Base-by-base conservation (phyloP, 2,797 vertebrate genomes). In the Amblyraja radiata region DNA sequence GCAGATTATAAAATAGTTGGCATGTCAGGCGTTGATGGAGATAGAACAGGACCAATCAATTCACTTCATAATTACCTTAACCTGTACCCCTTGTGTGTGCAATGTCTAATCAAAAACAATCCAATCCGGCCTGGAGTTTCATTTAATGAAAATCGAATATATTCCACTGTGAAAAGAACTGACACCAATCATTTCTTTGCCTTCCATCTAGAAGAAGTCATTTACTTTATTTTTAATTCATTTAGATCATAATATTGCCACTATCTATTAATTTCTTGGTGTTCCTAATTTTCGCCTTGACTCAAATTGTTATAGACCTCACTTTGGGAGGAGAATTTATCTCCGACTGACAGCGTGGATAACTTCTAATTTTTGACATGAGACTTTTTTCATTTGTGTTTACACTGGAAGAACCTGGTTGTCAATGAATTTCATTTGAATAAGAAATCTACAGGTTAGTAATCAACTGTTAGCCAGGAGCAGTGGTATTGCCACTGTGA, bases 221-320 rank as follows among this genome's bases (percentile, higher is more conserved):
- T 14, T 28, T 32, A 63, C 28, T 86, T 61, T 63, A 84, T 58
- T 84, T 81, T 84, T 86, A 65, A 86, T 61, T 86, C 83, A 86
- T 63, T 86, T 86, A 65, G 14, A 6, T n/a, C 7, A 18, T 61
- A 16, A 23, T 23, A 25, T 86, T 86, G 5, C 83, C 28, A 8
- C 5, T n/a, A n/a, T 58, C 13, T 63, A 16, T 86, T 86, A 86
- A 63, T 86, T n/a, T 32, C 28, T 11, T 61, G 25, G 79, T 81
- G 25, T 54, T 54, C 18, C 39, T 84, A 84, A 61, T 58, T 84
- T 61, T 61, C 61, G 11, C 11, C 81, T n/a, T 63, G 58, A 14
- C 54, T 84, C n/a, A 11, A n/a, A 84, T 84, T 84, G 21, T 28
- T 58, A 14, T 61, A 28, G 4, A 25, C 25, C 1, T 63, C 23